phyloP scores from a whole-genome alignment of 92 coral and sea anemone genomes.

The Pocillopora meandrina region DNA sequence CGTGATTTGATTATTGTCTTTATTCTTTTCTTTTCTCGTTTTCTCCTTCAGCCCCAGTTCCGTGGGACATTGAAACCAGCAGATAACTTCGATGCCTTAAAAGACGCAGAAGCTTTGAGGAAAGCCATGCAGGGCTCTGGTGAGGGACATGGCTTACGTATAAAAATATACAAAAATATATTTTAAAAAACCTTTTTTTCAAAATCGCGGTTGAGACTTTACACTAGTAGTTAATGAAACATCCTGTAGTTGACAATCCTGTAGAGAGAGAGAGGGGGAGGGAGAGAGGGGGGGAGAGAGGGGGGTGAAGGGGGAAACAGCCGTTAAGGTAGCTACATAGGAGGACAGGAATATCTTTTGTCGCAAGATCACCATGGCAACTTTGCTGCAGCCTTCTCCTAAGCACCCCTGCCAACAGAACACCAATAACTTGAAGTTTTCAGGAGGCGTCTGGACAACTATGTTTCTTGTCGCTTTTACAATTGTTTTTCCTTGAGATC shows the following conservation, averaged over 20 bases:
- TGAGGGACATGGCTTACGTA: slow-evolving; percentile 20
- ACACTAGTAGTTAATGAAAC: too few relatives aligned
- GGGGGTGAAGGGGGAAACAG: too few relatives aligned
- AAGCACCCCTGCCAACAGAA: too few relatives aligned
- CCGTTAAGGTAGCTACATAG: too few relatives aligned
- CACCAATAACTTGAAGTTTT: too few relatives aligned
- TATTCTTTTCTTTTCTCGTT: not conserved
- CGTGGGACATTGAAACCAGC: slow-evolving; percentile 77
- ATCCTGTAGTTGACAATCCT: too few relatives aligned
- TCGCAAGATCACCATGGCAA: not conserved
- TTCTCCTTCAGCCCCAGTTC: slow-evolving; percentile 42
- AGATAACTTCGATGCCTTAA: slow-evolving; percentile 62
- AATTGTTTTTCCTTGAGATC: too few relatives aligned
- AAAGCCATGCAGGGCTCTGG: slow-evolving; percentile 94
- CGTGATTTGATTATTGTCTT: not conserved
- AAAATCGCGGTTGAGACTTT: too few relatives aligned
- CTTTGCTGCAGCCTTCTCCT: too few relatives aligned
- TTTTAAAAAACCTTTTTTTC: not conserved
- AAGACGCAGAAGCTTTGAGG: slow-evolving; percentile 72
- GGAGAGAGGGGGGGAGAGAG: not conserved
- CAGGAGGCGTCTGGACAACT: too few relatives aligned
- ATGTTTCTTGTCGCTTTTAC: too few relatives aligned
- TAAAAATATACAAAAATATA: not conserved
- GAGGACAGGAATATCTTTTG: not conserved
- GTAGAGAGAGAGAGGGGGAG: too few relatives aligned